Base-by-base conservation (phyloP, 2,797 vertebrate genomes). In the Scolopax rusticola region DNA sequence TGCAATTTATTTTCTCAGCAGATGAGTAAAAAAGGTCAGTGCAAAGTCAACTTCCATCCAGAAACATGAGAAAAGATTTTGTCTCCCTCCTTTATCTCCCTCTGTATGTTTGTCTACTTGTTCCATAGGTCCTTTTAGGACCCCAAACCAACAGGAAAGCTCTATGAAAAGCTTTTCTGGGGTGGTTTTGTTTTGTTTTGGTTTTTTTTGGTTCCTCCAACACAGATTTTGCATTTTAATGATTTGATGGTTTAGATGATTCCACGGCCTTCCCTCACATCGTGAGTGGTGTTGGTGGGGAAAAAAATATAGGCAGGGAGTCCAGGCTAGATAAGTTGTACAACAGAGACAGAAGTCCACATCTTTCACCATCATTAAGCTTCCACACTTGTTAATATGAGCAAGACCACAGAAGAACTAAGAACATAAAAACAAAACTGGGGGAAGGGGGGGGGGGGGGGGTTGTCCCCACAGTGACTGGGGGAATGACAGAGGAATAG, bases 381-480 rank as follows among this genome's bases (percentile, higher is more conserved):
- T 80, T 67, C 79, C 12, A 41, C 5, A 19, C 45, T 74, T 67
- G 8, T 14, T 43, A 38, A 33, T 73, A 32, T 1, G 25, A 10
- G 15, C 33, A 75, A 81, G 28, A 63, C 18, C 36, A 74, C 12
- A 20, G 28, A 19, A 81, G 57, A 77, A 10, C 30, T 47, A 33
- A 53, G 53, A 76, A 6, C 25, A 79, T 38, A 80, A 77, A 16
- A 40, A n/a, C 4, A 47, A 36, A 59, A 38, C 8, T 19, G 4
- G 1, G 38, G 21, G 6, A 5, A 1, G 38, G 25, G 9, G 17
- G 5, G 51, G 6, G 1, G 38, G 21, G 9, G 17, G 5, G 51
- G 5, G 5, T 2, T 9, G 32, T 8, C 15, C n/a, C 18, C 41
- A n/a, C 27, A 4, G 27, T 12, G 30, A 8, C 47, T 74, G 74